Conservation (phyloP, 2,113 vertebrate genomes). For the Todiramphus saurophagus region DNA sequence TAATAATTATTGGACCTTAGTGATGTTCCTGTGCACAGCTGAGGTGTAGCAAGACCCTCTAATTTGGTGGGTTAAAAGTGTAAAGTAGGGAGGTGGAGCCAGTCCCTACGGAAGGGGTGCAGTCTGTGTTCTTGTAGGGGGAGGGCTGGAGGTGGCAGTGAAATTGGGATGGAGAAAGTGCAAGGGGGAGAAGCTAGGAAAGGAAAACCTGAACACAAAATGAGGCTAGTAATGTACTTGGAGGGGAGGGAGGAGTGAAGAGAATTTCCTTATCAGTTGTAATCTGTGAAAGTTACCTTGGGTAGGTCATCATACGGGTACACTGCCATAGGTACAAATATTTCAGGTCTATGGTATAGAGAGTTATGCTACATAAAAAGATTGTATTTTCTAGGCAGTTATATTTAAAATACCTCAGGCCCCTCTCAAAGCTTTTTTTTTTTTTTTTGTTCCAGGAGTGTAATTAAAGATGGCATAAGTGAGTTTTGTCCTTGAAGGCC, state of each 20-base stretch:
- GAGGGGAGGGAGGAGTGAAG: rapidly evolving
- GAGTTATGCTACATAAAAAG: not conserved
- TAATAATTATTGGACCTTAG: not conserved
- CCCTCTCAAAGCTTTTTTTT: not conserved
- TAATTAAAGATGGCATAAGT: not conserved
- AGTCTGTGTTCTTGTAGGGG: not conserved
- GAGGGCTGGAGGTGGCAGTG: not conserved
- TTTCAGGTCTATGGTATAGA: not conserved
- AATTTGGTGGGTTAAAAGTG: not conserved
- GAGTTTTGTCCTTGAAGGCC: not conserved
- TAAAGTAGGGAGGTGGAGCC: not conserved
- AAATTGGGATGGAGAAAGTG: not conserved
- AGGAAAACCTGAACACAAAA: not conserved
- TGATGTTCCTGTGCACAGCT: not conserved
- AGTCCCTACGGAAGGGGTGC: rapidly evolving
- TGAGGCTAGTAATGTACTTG: not conserved
- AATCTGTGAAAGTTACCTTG: not conserved
- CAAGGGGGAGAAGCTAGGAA: not conserved
- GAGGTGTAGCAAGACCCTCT: not conserved
- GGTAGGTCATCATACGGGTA: not conserved
- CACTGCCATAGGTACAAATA: not conserved
- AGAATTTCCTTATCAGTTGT: not conserved
- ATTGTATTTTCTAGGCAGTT: not conserved
- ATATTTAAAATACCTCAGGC: not conserved
- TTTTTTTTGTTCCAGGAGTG: not conserved